Evolutionary conservation across 2,888 invertebrate genomes (phyloP).

Genomic region (Petrolisthes manimaculis): DNA sequence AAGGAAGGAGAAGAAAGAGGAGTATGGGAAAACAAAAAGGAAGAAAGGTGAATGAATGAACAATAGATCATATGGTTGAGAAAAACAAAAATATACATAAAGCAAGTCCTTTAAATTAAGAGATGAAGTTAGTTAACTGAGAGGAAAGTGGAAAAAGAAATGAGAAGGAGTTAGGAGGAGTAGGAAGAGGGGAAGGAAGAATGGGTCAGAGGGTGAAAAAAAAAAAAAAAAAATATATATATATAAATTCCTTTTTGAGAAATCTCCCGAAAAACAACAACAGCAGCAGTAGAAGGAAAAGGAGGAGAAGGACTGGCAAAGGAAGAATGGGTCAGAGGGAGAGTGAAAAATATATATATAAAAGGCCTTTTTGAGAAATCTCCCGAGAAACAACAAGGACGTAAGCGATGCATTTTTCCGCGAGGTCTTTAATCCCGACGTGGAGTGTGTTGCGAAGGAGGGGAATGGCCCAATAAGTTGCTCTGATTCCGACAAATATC

Average conservation of each 20-base stretch:
- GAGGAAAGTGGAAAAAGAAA: neutral
- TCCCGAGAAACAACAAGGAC: slow-evolving; percentile 29
- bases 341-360: slow-evolving; percentile 22
- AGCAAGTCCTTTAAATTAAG: too few relatives aligned
- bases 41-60: too few relatives aligned
- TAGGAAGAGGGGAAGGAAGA: neutral
- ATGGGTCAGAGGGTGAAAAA: neutral
- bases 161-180: neutral
- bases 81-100: too few relatives aligned
- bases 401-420: slow-evolving; percentile 47
- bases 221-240: neutral
- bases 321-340: neutral
- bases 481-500: slow-evolving; percentile 66
- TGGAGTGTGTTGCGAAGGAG: slow-evolving; percentile 62
- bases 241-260: neutral
- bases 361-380: slow-evolving; percentile 19
- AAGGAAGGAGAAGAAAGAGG: neutral
- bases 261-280: too few relatives aligned
- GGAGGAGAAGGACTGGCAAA: neutral
- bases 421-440: slow-evolving; percentile 60
- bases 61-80: too few relatives aligned
- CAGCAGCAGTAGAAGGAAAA: neutral
- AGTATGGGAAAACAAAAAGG: neutral
- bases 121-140: too few relatives aligned
- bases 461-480: slow-evolving; percentile 65